A percentile compares a stretch with the other conserved stretches of the same genome.
These are phyloP conservation scores for Stratiolaelaps scimitus DNA, from an alignment of 1,140 invertebrate genomes.

Conservation along the genomic window DNA sequence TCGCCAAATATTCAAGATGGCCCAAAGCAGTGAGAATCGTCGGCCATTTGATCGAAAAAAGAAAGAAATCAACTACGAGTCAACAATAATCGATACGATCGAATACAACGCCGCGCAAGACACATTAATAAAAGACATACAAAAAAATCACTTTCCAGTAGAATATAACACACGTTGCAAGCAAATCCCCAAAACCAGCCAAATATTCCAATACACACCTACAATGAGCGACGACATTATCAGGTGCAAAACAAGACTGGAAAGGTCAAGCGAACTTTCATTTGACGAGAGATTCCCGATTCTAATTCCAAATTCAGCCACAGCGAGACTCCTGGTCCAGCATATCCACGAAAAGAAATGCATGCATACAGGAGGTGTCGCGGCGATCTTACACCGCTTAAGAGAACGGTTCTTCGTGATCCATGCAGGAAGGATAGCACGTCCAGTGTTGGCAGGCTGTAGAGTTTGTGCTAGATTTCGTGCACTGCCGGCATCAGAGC, in stretches of 20 bases:
- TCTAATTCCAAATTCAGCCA: neutral
- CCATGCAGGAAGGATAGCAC: neutral
- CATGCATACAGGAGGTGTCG: neutral
- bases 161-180: too few species aligned
- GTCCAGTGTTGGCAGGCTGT: neutral
- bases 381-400: neutral
- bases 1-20: neutral
- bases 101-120: neutral
- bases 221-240: too few species aligned
- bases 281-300: conserved; percentile 10
- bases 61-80: neutral
- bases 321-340: neutral
- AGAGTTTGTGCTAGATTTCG: neutral
- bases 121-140: neutral
- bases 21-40: neutral
- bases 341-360: too few species aligned
- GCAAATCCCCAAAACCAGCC: too few species aligned
- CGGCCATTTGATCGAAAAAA: neutral
- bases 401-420: neutral
- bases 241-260: too few species aligned
- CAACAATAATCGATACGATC: neutral
- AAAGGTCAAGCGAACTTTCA: neutral
- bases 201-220: too few species aligned
- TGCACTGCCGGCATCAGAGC: too few species aligned
- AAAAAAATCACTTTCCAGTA: too few species aligned